Percentiles rank a stretch among this genome's conserved stretches.
phyloP scores from a whole-genome alignment of 2,113 vertebrate genomes.

The Paracanthobrama guichenoti region DNA sequence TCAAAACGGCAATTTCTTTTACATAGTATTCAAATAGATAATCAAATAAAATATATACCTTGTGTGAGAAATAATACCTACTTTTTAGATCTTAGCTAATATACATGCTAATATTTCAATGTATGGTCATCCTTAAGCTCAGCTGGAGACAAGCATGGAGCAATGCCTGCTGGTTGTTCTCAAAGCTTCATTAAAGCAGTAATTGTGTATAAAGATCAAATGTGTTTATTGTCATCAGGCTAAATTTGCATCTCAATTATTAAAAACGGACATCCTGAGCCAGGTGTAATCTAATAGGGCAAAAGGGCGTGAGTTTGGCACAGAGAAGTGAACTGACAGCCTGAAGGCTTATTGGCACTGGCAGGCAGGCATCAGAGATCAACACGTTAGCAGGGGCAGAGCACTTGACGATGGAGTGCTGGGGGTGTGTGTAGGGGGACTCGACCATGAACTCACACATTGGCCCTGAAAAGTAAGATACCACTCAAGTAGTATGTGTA shows the following conservation, averaged over 20 bases:
- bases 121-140: background rate
- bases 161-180: background rate
- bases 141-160: background rate
- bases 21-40: background rate
- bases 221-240: slow-evolving; percentile 21
- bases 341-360: background rate
- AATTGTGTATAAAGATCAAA: slow-evolving; percentile 11
- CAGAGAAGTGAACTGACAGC: background rate
- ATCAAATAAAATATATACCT: background rate
- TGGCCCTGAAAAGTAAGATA: background rate
- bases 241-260: slow-evolving; percentile 38
- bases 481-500: background rate
- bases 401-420: background rate
- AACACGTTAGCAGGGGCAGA: slow-evolving; percentile 23
- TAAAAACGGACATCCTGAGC: background rate
- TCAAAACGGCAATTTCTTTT: background rate
- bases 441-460: background rate
- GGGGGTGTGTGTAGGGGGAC: background rate
- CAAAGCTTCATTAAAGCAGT: slow-evolving; percentile 18
- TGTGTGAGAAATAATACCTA: background rate
- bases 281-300: background rate
- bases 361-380: slow-evolving; percentile 19
- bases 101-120: background rate
- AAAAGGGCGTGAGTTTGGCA: slow-evolving; percentile 40
- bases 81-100: background rate